These are phyloP conservation scores for Laterallus jamaicensis DNA, from an alignment of 2,113 vertebrate genomes.

Conservation along the genomic window DNA sequence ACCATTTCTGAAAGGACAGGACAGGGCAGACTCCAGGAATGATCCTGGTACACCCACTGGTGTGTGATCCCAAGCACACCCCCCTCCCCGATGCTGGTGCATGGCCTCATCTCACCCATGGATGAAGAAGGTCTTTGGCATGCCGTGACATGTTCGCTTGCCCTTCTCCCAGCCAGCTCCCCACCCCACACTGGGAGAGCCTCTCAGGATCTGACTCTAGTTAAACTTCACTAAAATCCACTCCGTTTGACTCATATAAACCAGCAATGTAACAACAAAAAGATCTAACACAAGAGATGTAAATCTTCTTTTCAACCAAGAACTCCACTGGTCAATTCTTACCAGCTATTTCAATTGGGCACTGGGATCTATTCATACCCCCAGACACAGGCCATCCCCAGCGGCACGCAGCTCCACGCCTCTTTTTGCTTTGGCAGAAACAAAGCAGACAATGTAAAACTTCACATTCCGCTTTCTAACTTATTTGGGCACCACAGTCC, in stretches of 20 bases:
- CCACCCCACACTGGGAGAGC: background rate
- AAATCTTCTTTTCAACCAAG: background rate
- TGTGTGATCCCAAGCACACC: rapidly evolving
- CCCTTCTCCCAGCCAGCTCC: background rate
- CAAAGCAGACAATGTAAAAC: background rate
- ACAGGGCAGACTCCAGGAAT: rapidly evolving
- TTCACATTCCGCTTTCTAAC: rapidly evolving
- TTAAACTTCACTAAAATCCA: background rate
- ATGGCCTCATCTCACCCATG: rapidly evolving
- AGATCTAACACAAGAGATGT: background rate
- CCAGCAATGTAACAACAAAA: background rate
- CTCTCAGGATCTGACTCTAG: background rate
- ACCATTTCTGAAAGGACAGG: rapidly evolving
- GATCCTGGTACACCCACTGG: rapidly evolving
- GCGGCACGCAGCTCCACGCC: background rate
- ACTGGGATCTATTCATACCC: background rate
- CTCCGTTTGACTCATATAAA: background rate
- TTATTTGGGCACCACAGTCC: background rate
- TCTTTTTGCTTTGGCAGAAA: background rate
- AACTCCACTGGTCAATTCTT: background rate
- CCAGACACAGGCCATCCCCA: background rate
- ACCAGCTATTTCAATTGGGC: background rate
- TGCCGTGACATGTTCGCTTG: background rate
- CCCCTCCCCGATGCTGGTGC: rapidly evolving
- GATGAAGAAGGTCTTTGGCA: background rate